A percentile compares a stretch with the other conserved stretches of the same genome.
Evolutionary conservation across 2,888 invertebrate genomes (phyloP).

Genomic region (Odontothrips loti): DNA sequence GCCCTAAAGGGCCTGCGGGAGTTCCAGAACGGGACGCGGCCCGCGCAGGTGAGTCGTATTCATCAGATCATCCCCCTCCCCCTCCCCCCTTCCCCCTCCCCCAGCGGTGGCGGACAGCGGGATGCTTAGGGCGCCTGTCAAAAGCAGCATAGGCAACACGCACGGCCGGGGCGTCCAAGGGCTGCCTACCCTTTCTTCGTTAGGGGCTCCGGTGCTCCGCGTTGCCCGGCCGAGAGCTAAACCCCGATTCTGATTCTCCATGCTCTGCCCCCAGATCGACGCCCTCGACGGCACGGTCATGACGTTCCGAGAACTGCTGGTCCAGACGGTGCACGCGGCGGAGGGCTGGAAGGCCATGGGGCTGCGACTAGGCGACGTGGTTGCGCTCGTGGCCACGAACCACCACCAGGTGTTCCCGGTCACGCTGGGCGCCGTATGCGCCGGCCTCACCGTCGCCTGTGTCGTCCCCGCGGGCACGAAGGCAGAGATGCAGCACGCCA

Average conservation of each 20-base stretch:
- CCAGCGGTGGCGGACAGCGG: no score
- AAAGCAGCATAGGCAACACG: not conserved
- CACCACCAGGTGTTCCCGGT: not conserved
- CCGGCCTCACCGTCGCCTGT: not conserved
- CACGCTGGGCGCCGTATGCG: not conserved
- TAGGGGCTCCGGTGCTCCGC: no score
- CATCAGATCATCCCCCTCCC: no score
- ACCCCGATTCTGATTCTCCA: not conserved
- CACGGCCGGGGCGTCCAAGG: not conserved
- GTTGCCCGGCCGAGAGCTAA: no score
- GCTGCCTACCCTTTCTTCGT: not conserved
- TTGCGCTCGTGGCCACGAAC: conserved; percentile 2
- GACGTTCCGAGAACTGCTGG: not conserved
- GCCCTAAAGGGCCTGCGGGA: not conserved
- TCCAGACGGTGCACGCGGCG: not conserved
- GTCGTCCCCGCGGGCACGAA: not conserved
- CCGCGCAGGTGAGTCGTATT: not conserved
- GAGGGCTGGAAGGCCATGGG: not conserved
- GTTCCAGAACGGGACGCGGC: not conserved
- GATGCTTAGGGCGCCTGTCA: not conserved
- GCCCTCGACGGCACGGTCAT: not conserved
- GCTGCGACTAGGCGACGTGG: not conserved
- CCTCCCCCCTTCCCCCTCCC: no score
- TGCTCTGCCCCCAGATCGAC: not conserved
- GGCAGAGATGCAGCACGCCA: conserved; percentile 1